phyloP scores from a whole-genome alignment of 2,888 invertebrate species.

The Cotesia congregata region DNA sequence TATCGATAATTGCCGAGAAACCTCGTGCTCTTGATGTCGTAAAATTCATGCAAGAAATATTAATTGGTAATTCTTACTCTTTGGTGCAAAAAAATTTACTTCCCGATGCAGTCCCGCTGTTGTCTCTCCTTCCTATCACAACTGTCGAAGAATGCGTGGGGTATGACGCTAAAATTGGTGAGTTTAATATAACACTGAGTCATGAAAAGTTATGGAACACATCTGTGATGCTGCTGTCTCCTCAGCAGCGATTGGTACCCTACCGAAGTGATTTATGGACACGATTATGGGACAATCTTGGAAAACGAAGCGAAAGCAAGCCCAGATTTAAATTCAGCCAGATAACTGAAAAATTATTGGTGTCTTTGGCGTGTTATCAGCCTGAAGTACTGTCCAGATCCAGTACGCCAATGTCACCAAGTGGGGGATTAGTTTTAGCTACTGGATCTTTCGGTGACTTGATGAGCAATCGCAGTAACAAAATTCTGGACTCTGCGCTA shows the following conservation, averaged over 20 bases:
- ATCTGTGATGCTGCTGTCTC: constrained; percentile 85
- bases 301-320: constrained; percentile 74
- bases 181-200: constrained; percentile 77
- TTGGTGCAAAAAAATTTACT: constrained; percentile 81
- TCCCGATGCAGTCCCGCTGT: constrained; percentile 78
- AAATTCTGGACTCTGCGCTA: constrained; percentile 69
- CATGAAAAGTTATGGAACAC: constrained; percentile 86
- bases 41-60: constrained; percentile 84
- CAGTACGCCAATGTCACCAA: constrained; percentile 87
- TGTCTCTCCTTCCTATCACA: constrained; percentile 81
- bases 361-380: constrained; percentile 87
- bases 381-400: constrained; percentile 89
- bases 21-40: constrained; percentile 77
- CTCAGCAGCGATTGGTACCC: constrained; percentile 86
- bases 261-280: constrained; percentile 89
- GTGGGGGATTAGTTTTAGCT: constrained; percentile 71
- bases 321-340: constrained; percentile 78
- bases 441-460: constrained; percentile 62
- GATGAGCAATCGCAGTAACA: constrained; percentile 61
- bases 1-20: constrained; percentile 76
- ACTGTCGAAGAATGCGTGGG: constrained; percentile 74
- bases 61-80: constrained; percentile 82
- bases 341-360: constrained; percentile 83
- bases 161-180: constrained; percentile 76
- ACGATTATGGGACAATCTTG: constrained; percentile 82